Base-by-base conservation (phyloP, 1,140 invertebrate species). In the Paramacrobiotus metropolitanus region DNA sequence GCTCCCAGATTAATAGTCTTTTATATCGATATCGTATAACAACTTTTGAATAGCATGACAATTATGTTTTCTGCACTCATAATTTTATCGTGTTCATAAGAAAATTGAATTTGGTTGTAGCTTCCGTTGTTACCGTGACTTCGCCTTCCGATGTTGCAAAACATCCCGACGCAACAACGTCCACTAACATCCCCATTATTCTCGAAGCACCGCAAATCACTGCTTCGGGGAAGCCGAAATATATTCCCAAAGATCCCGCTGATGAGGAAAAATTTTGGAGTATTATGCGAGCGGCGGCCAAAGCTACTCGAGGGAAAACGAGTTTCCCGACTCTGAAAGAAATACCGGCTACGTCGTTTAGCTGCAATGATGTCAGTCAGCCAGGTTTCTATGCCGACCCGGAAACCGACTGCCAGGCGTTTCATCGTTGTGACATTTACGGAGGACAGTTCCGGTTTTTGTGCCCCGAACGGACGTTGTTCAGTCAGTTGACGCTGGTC, bases 401-500 rank as follows among this genome's bases (percentile, higher is more conserved):
- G 30, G 81, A 82, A 61, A 80, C 81, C 30, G 81, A 80, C 60
- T 84, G 82, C 69, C 82, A 83, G 81, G 77, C 82, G 40, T 84
- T 84, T 68, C 82, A 84, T 72, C 83, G 83, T 81, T 84, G 83
- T 67, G 82, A 83, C 68, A 81, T 78, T 2, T 73, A 83, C 40
- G 81, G 80, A 1, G 70, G 81, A 1, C 81, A 83, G 70, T 84
- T 83, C 72, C 83, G 81, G 67, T 84, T 84, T 73, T 74, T 78
- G 1, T 85, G 83, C 67, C 82, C 82, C 4, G 83, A 83, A 70
- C 81, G 80, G 2, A 85, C 83, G 15, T 77, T 84, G 24, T 85
- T 85, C 73, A 83, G 84, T 70, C 83, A 85, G 70, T 74, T 81
- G 29, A 83, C 83, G 79, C 74, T 84, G 61, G 79, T 84, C 66